Evolutionary conservation across 2,888 invertebrate genomes (phyloP).

Genomic region (Drosophila atripex): DNA sequence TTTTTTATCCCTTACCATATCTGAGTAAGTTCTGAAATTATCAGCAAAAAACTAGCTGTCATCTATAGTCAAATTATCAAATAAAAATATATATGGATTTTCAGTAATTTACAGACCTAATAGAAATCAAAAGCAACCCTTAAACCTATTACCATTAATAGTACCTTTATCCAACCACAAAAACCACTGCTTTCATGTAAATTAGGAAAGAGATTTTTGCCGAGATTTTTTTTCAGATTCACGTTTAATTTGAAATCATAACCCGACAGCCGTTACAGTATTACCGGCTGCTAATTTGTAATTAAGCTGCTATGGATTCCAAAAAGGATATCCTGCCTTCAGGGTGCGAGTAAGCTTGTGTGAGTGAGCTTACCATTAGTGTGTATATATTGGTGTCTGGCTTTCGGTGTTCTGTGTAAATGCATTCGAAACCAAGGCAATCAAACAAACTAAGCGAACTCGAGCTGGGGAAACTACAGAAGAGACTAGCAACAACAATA

Average conservation of each 20-base stretch:
- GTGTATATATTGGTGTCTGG: background rate
- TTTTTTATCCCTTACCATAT: background rate
- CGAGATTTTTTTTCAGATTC: slow-evolving; percentile 10
- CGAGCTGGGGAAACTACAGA: slow-evolving; percentile 19
- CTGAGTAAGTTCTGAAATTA: too few species aligned
- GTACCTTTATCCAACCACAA: background rate
- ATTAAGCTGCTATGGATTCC: slow-evolving; percentile 40
- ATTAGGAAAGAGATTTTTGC: background rate
- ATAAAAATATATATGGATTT: too few species aligned
- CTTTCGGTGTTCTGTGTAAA: slow-evolving; percentile 41
- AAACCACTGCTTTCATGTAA: slow-evolving; percentile 1
- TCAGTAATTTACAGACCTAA: too few species aligned
- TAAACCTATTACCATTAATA: background rate
- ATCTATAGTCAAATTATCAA: too few species aligned
- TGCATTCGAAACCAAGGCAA: slow-evolving; percentile 54
- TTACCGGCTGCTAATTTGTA: slow-evolving; percentile 35
- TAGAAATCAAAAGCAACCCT: background rate
- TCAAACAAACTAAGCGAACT: slow-evolving; percentile 53
- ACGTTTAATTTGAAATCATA: slow-evolving; percentile 40
- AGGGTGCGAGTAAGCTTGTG: slow-evolving; percentile 1
- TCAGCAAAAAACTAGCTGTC: too few species aligned
- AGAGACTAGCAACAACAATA: slow-evolving; percentile 25
- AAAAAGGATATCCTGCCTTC: slow-evolving; percentile 7
- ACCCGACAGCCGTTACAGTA: slow-evolving; percentile 29
- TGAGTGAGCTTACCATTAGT: background rate